Conservation (phyloP, 2,797 vertebrate genomes). For the Thalassophryne amazonica region DNA sequence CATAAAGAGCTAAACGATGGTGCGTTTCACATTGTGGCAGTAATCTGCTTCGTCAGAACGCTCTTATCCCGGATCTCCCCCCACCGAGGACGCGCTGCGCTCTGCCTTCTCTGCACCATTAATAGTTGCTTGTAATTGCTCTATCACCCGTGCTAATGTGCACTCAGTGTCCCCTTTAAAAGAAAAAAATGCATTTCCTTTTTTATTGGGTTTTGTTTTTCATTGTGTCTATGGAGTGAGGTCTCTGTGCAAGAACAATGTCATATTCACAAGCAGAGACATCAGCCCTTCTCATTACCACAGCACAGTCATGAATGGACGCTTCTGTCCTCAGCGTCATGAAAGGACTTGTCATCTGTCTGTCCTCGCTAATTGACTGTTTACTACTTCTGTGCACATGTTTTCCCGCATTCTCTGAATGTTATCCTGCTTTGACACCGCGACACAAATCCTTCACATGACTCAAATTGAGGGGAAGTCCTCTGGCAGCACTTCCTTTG, state of each 20-base stretch:
- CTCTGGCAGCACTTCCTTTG: conserved; percentile 34
- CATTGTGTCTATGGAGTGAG: conserved; percentile 62
- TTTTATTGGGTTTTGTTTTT: conserved; percentile 43
- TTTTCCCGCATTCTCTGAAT: conserved; percentile 51
- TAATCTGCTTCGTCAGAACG: conserved; percentile 11
- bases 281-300: conserved; percentile 75
- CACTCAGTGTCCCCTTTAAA: conserved; percentile 70
- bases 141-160: conserved; percentile 78
- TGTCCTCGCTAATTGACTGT: conserved; percentile 71
- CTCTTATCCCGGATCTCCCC: conserved; percentile 30
- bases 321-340: conserved; percentile 64
- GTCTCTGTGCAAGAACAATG: conserved; percentile 78
- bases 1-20: no score
- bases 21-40: neutral
- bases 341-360: conserved; percentile 69
- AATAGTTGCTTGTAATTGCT: conserved; percentile 73
- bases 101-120: conserved; percentile 49
- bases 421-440: conserved; percentile 51
- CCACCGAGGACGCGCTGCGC: conserved; percentile 43
- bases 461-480: conserved; percentile 37
- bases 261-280: conserved; percentile 79
- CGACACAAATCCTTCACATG: conserved; percentile 29
- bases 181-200: conserved; percentile 69
- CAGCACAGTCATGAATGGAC: conserved; percentile 58
- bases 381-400: conserved; percentile 61